Base-by-base conservation (phyloP, 1,140 invertebrate genomes). In the Hycleus cichorii region DNA sequence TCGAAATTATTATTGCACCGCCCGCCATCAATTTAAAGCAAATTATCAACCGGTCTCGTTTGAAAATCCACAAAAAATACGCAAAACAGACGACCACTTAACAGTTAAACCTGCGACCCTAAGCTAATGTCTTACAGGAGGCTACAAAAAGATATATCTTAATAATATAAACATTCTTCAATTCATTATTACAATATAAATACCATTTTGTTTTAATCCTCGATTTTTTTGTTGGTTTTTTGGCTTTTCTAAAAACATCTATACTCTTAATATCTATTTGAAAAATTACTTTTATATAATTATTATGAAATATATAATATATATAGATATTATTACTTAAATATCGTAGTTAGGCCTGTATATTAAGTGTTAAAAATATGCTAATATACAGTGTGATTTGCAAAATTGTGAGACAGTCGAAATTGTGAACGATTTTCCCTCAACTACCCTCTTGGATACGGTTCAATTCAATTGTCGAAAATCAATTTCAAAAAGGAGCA, bases 331-430 rank as follows among this genome's bases (percentile, higher is more conserved):
- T 66, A 68, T 69, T 72, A 71, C 66, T 72, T 71, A 69, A 69
- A 64, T 68, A 68, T 69, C 60, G 63, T 73, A 71, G 65, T 74
- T 74, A 74, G 72, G 72, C 72, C 72, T 73, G 72, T 73, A 74
- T 74, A 74, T 73, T 72, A 72, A 68, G 60, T 71, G 64, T 73
- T 69, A 70, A 70, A 68, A 72, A 72, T 74, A 71, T 69, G 66
- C 66, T 72, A 74, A 74, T 74, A 74, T 74, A 74, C 72, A 74
- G 72, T 66, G 68, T 69, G 65, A 68, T 69, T 68, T 69, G 64
- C 61, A 63, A 64, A n/a, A 11, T 4, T 58, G 50, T 60, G 57
- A 59, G 57, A 66, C 64, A 68, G 67, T 68, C 63, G 57, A 60
- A 60, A 62, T 62, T 57, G 62, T 64, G 65, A 64, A 58, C 43